Percentiles rank a stretch among this genome's conserved stretches.
Evolutionary conservation across 2,113 vertebrate genomes (phyloP).

Genomic region (Tachysurus vachellii): DNA sequence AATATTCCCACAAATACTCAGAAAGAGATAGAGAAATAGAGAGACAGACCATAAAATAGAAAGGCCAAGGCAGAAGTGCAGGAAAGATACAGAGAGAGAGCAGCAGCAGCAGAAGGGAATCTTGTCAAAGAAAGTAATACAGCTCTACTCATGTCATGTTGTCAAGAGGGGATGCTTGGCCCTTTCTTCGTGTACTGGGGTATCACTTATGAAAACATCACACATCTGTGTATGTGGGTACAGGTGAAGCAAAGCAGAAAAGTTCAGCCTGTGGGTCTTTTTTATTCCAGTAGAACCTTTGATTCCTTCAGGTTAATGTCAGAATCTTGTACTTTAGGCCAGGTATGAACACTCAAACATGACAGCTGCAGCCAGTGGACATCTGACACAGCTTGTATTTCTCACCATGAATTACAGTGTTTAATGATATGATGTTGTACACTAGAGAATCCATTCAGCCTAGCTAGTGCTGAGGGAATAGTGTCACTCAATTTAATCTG

Average conservation of each 20-base stretch:
- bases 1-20: conserved; percentile 46
- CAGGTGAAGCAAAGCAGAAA: conserved; percentile 31
- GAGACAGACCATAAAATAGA: conserved; percentile 43
- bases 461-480: conserved; percentile 45
- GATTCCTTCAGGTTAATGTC: conserved; percentile 64
- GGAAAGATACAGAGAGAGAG: conserved; percentile 41
- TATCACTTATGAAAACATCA: conserved; percentile 52
- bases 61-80: conserved; percentile 42
- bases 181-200: conserved; percentile 40
- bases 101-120: conserved; percentile 41
- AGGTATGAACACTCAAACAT: conserved; percentile 55
- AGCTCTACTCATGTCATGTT: conserved; percentile 54
- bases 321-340: conserved; percentile 66
- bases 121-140: conserved; percentile 52
- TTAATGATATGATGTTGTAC: conserved; percentile 46
- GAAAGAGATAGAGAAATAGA: conserved; percentile 45
- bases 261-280: conserved; percentile 48
- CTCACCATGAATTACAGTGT: conserved; percentile 51
- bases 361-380: conserved; percentile 56
- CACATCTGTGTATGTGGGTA: conserved; percentile 20
- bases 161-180: conserved; percentile 45
- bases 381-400: conserved; percentile 60
- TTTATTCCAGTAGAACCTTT: neutral
- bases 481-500: conserved; percentile 54
- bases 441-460: conserved; percentile 51